Percentiles rank a stretch among this genome's conserved stretches.
Evolutionary conservation across 2,797 vertebrate species (phyloP).

Genomic region (Mallotus villosus): DNA sequence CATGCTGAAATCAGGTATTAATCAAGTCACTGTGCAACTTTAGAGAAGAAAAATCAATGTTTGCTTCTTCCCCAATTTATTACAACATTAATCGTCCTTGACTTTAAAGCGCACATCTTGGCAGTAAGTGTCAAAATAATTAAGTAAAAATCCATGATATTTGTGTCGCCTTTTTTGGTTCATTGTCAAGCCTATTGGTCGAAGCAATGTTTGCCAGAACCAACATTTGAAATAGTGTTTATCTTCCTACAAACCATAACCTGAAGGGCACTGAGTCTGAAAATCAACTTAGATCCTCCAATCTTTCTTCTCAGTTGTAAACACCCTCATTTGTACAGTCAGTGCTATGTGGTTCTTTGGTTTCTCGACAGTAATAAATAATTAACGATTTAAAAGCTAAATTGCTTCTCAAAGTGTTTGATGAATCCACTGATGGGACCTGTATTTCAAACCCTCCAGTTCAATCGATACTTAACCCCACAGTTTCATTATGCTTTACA

Average conservation of each 20-base stretch:
- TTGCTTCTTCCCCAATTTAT: conserved; percentile 71
- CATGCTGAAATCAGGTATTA: conserved; percentile 74
- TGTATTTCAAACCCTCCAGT: conserved; percentile 17
- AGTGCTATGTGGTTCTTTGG: conserved; percentile 72
- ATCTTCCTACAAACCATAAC: neutral
- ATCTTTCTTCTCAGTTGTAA: conserved; percentile 70
- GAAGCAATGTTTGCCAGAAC: conserved; percentile 12
- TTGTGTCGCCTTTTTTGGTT: conserved; percentile 48
- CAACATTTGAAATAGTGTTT: neutral
- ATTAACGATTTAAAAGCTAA: conserved; percentile 70
- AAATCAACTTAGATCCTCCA: neutral
- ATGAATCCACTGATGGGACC: conserved; percentile 54
- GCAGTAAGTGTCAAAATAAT: conserved; percentile 53
- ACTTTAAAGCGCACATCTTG: conserved; percentile 49
- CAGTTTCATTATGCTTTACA: neutral
- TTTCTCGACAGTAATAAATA: conserved; percentile 73
- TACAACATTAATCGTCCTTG: conserved; percentile 67
- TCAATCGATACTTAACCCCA: neutral
- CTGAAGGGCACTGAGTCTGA: neutral
- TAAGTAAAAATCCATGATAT: conserved; percentile 66
- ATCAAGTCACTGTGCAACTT: conserved; percentile 72
- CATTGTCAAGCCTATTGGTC: conserved; percentile 48
- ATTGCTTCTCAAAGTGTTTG: conserved; percentile 64
- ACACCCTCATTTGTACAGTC: conserved; percentile 75
- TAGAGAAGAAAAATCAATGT: conserved; percentile 72